Conservation (phyloP, 2,888 invertebrate species). For the Acanthoscelides obtectus region DNA sequence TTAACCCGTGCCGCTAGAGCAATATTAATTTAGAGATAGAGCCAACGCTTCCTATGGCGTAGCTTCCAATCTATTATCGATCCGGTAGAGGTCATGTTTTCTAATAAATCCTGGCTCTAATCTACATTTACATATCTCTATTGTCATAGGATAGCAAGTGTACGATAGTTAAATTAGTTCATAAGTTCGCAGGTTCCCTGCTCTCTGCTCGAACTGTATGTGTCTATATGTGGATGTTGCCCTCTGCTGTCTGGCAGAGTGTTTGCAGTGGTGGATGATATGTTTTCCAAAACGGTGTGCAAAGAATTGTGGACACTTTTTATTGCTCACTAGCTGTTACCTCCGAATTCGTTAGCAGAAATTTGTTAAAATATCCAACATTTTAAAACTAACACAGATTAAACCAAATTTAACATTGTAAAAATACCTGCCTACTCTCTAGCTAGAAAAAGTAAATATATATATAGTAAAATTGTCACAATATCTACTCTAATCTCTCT, state of each 20-base stretch:
- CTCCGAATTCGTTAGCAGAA: no score
- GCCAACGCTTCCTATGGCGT: background rate
- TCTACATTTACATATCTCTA: slow-evolving; percentile 46
- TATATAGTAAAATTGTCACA: no score
- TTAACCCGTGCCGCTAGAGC: background rate
- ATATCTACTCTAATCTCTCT: no score
- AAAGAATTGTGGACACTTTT: no score
- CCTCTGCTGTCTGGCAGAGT: background rate
- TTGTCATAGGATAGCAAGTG: slow-evolving; percentile 45
- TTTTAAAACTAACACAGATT: no score
- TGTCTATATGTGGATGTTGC: slow-evolving; percentile 4
- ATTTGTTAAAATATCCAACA: no score
- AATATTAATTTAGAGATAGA: background rate
- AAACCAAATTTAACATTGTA: no score
- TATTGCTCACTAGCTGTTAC: no score
- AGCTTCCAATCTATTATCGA: background rate
- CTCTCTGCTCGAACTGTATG: slow-evolving; percentile 26
- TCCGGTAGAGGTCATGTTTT: background rate
- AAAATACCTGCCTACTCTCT: no score
- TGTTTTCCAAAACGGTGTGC: slow-evolving; percentile 17
- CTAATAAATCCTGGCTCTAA: background rate
- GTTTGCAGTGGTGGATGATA: background rate
- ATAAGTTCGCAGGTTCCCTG: slow-evolving; percentile 40
- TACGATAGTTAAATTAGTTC: slow-evolving; percentile 49
- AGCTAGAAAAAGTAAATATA: no score